Evolutionary conservation across 2,888 invertebrate species (phyloP), one percentile per base, ranked within the genome.

Genomic region (Junonia oenone): DNA sequence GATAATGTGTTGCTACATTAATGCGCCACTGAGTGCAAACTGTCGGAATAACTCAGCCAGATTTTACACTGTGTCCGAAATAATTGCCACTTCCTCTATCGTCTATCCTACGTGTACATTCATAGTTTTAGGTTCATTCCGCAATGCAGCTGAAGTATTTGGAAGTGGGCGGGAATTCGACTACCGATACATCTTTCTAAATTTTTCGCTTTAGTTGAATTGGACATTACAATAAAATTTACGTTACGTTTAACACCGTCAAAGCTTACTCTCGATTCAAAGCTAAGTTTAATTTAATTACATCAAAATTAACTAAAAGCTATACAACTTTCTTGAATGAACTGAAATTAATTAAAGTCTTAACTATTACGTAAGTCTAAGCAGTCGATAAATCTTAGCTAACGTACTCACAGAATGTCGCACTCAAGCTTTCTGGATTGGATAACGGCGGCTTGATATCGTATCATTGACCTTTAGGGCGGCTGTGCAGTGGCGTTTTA

Each of bases 131-230:
- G n/a, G 19, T 33, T 56, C 35, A 26, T 17, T 33, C 51, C 35
- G 51, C 56, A 56, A 56, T 56, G 56, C 56, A 56, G 56, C 17
- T 40, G 33, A 52, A 47, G 46, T 35, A 27, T 43, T 48, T 56
- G 33, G 29, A 13, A 47, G 47, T 47, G 38, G 46, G 37, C 14
- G 33, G 33, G 26, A 47, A 51, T 46, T 26, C 40, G 47, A 51
- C 47, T 37, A 33, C 26, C 27, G 56, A 51, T 40, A 47, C 27
- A 43, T 33, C n/a, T 11, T n/a, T 4, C 11, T 19, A 40, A 19
- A 19, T 19, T 11, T 19, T 33, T 33, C n/a, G 11, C 31, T 33
- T n/a, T n/a, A n/a, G n/a, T n/a, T 1, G 4, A 33, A 3, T 29
- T 33, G 31, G 31, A n/a, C 1, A n/a, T 9, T 4, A 17, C 17